Conservation (phyloP, 1,140 invertebrate genomes). For the Drosophila asahinai region DNA sequence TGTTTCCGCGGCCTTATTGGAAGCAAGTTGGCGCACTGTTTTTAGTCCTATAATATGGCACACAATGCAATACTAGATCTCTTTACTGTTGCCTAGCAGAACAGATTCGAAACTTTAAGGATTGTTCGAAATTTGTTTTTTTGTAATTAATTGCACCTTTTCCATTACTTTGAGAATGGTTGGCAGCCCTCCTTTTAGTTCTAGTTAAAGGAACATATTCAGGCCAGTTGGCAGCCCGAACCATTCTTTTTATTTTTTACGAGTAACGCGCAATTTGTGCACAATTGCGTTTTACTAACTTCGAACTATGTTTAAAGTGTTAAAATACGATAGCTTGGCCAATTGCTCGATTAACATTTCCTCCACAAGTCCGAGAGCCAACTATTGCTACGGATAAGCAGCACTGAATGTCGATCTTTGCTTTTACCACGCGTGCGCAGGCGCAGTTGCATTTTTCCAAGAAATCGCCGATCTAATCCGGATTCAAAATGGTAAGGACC, state of each 20-base stretch:
- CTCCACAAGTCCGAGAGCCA: too few relatives aligned
- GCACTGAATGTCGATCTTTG: too few relatives aligned
- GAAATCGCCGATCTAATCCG: background rate
- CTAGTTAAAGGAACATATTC: background rate
- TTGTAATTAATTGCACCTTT: background rate
- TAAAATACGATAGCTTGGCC: too few relatives aligned
- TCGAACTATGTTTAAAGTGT: background rate
- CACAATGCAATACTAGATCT: rapidly evolving
- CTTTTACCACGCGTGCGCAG: too few relatives aligned
- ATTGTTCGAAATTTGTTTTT: rapidly evolving
- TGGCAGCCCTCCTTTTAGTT: background rate
- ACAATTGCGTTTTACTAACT: background rate
- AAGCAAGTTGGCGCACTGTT: background rate
- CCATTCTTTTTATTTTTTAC: too few relatives aligned
- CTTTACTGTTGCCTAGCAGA: rapidly evolving
- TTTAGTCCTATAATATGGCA: background rate
- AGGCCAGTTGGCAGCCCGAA: background rate
- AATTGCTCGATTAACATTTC: rapidly evolving
- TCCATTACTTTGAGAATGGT: background rate
- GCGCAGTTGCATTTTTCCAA: background rate
- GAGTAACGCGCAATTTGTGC: background rate
- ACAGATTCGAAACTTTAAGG: background rate
- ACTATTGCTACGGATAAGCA: too few relatives aligned
- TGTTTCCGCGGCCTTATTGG: background rate
- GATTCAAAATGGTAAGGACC: background rate